Percentiles rank a stretch among this genome's conserved stretches.
Conservation (phyloP, 1,140 invertebrate genomes). For the Alviniconcha marisindica region DNA sequence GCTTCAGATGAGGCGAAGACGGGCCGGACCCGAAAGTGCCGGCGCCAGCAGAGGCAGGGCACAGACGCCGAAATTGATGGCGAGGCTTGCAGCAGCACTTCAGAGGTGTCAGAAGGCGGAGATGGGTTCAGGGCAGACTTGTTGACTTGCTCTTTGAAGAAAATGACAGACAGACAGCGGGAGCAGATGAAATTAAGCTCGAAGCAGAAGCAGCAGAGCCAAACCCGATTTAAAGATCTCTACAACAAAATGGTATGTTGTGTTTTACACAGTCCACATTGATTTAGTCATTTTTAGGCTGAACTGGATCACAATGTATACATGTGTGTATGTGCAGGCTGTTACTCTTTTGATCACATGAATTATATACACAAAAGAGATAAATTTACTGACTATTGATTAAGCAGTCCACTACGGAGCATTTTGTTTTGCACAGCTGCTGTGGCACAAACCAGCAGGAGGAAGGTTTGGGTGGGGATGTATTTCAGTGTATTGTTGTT, state of each 20-base stretch:
- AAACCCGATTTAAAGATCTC: constrained; percentile 4
- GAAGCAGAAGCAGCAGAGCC: background rate
- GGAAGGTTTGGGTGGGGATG: no score
- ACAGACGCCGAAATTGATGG: background rate
- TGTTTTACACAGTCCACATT: background rate
- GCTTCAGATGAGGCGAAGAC: background rate
- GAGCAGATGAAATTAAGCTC: background rate
- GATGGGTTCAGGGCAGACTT: background rate
- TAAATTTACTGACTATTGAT: no score
- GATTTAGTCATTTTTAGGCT: no score
- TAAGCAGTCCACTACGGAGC: no score
- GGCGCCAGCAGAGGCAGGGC: background rate
- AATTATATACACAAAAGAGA: no score
- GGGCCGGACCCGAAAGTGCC: background rate
- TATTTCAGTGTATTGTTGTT: no score
- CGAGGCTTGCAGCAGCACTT: no score
- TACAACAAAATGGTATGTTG: constrained; percentile 1
- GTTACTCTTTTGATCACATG: no score
- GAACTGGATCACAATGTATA: no score
- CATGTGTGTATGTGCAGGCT: no score
- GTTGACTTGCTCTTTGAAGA: background rate
- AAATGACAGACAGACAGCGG: background rate
- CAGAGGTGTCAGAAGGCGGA: background rate
- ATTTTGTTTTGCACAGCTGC: no score
- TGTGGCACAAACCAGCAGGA: no score